Conservation (phyloP, 2,888 invertebrate genomes). For the Ypsolopha scabrella region DNA sequence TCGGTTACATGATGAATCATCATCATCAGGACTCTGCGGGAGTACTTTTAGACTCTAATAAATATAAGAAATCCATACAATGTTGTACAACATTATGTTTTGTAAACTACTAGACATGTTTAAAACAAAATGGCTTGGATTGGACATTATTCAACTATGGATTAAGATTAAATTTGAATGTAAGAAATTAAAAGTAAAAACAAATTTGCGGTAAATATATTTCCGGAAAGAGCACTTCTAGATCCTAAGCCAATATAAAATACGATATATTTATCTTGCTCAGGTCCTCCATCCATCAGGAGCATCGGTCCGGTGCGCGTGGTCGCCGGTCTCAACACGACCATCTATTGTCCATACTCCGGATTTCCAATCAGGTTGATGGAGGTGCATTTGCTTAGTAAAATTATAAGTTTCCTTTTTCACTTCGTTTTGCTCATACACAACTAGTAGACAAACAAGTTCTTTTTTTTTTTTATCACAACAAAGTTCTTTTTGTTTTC, state of each 20-base stretch:
- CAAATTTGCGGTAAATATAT: too few relatives aligned
- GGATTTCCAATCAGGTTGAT: constrained; percentile 84
- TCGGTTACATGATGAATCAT: too few relatives aligned
- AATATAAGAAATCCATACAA: too few relatives aligned
- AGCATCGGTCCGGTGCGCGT: constrained; percentile 80
- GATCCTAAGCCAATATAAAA: too few relatives aligned
- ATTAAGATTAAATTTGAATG: too few relatives aligned
- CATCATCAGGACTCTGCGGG: too few relatives aligned
- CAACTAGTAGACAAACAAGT: too few relatives aligned
- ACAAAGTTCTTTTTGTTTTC: constrained; percentile 4
- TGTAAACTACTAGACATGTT: too few relatives aligned
- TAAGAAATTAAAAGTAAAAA: too few relatives aligned
- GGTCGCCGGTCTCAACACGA: constrained; percentile 82
- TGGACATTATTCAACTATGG: too few relatives aligned
- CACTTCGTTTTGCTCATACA: constrained; percentile 23
- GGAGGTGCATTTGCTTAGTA: constrained; percentile 70
- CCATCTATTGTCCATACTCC: constrained; percentile 85
- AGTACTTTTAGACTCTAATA: too few relatives aligned
- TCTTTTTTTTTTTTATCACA: constrained; percentile 1
- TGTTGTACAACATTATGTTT: constrained; percentile 32
- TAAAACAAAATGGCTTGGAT: neutral
- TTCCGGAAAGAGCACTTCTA: too few relatives aligned
- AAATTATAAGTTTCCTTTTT: constrained; percentile 60
- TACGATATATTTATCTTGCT: constrained; percentile 2
- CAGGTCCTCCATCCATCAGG: constrained; percentile 80